Evolutionary conservation across 2,113 vertebrate genomes (phyloP).

Genomic region (Pteronura brasiliensis): DNA sequence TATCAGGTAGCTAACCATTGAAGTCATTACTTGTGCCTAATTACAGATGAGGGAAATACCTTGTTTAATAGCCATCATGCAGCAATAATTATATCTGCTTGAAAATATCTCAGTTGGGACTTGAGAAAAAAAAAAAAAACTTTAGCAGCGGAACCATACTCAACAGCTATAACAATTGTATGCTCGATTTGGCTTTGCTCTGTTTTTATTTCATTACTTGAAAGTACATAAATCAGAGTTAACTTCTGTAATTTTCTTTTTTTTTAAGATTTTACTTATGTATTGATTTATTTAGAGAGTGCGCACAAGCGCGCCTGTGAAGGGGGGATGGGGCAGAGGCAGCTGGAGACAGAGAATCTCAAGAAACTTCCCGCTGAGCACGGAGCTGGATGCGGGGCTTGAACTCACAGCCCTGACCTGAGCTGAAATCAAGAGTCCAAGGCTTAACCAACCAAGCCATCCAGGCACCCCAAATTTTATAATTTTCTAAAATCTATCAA

Average conservation of each 20-base stretch:
- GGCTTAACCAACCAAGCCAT: neutral
- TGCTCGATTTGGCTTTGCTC: neutral
- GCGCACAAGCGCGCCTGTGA: accelerated
- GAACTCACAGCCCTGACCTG: neutral
- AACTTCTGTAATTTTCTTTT: neutral
- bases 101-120: constrained; percentile 1
- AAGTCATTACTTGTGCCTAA: neutral
- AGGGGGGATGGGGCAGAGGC: neutral
- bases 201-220: neutral
- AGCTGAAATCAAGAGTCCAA: neutral
- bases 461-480: neutral
- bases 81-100: constrained; percentile 6
- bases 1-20: neutral
- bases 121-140: neutral
- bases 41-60: neutral
- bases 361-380: neutral
- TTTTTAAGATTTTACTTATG: neutral
- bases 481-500: neutral
- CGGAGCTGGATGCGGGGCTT: neutral
- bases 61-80: neutral
- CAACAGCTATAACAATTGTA: neutral
- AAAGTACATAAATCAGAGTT: neutral
- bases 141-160: neutral
- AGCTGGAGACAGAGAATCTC: neutral
- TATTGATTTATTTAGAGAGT: neutral